Evolutionary conservation across 2,888 invertebrate genomes (phyloP).

Genomic region (Apotomis betuletana): DNA sequence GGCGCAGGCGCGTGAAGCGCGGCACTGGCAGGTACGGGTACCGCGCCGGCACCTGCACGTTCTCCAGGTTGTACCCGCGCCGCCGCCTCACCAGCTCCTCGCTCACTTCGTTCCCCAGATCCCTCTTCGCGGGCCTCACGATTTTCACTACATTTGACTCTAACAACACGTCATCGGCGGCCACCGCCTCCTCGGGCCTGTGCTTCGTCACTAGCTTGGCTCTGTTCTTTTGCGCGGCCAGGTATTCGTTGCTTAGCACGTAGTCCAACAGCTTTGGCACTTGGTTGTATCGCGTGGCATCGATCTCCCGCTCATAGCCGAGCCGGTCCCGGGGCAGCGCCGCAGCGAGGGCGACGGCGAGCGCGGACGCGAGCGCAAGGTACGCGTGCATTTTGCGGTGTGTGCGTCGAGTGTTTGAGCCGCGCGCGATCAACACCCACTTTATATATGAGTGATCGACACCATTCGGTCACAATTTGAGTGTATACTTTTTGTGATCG

Average conservation of each 20-base stretch:
- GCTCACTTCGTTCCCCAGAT: slow-evolving; percentile 54
- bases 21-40: slow-evolving; percentile 78
- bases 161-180: slow-evolving; percentile 73
- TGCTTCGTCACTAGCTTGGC: slow-evolving; percentile 73
- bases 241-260: slow-evolving; percentile 65
- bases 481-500: slow-evolving; percentile 68
- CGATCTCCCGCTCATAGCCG: slow-evolving; percentile 77
- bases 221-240: slow-evolving; percentile 69
- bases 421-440: slow-evolving; percentile 76
- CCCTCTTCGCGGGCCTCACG: slow-evolving; percentile 63
- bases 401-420: slow-evolving; percentile 74
- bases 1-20: slow-evolving; percentile 73
- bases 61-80: slow-evolving; percentile 79
- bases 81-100: slow-evolving; percentile 67
- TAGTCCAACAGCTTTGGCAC: slow-evolving; percentile 68
- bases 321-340: slow-evolving; percentile 62
- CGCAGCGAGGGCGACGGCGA: slow-evolving; percentile 53
- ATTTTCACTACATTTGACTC: slow-evolving; percentile 76
- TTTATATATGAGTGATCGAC: slow-evolving; percentile 80
- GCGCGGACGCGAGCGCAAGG: slow-evolving; percentile 66
- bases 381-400: slow-evolving; percentile 80
- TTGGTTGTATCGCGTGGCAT: slow-evolving; percentile 65
- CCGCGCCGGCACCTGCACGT: slow-evolving; percentile 77
- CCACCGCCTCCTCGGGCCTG: slow-evolving; percentile 68
- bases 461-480: slow-evolving; percentile 79